phyloP scores from a whole-genome alignment of 2,113 vertebrate species.

The Ovibos moschatus region DNA sequence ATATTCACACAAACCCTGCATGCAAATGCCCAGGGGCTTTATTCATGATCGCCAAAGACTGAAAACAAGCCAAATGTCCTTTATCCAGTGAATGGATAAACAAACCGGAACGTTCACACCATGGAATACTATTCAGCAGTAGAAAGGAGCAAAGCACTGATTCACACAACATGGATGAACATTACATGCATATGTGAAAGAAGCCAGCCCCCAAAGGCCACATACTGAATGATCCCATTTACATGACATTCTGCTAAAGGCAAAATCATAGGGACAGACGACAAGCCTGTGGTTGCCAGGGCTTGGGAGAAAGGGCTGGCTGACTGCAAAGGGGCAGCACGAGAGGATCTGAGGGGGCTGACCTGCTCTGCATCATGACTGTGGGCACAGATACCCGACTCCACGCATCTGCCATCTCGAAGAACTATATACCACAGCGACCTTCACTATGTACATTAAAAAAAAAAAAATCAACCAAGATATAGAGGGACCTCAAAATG shows the following conservation, averaged over 20 bases:
- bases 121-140: background rate
- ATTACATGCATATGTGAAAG: background rate
- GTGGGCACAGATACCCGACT: background rate
- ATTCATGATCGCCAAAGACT: background rate
- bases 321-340: background rate
- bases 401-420: background rate
- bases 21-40: background rate
- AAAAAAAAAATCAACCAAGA: background rate
- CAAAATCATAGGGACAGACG: background rate
- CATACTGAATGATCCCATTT: background rate
- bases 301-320: background rate
- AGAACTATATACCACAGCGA: background rate
- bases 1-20: background rate
- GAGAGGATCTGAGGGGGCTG: background rate
- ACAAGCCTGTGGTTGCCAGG: background rate
- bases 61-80: background rate
- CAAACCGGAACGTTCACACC: no score
- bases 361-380: background rate
- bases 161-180: background rate
- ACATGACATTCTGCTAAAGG: background rate
- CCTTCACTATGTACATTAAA: background rate
- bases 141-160: background rate
- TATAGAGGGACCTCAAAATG: background rate
- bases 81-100: background rate
- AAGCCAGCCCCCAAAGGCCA: background rate